A percentile compares a stretch with the other conserved stretches of the same genome.
phyloP scores from a whole-genome alignment of 2,113 vertebrate genomes.

The Protobothrops flavoviridis region DNA sequence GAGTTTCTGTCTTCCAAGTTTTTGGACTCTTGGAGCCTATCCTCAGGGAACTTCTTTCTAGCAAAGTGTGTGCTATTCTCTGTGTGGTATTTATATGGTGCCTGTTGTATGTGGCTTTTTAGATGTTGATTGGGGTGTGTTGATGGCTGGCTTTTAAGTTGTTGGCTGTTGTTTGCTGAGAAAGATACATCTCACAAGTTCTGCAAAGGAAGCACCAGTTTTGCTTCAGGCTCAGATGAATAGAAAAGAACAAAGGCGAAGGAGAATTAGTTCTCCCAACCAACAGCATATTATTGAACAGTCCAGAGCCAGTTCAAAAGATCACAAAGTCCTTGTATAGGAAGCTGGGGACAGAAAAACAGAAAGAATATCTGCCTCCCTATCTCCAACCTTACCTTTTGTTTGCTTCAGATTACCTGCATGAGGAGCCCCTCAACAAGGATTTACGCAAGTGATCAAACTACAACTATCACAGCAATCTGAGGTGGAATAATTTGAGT shows the following conservation, averaged over 20 bases:
- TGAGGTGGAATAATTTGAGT: not conserved
- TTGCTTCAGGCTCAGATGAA: not conserved
- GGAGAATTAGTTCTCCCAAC: not conserved
- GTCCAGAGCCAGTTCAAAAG: not conserved
- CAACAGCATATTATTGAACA: not conserved
- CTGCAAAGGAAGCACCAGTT: not conserved
- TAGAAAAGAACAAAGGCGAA: not conserved
- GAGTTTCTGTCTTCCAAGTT: not conserved
- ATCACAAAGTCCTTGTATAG: not conserved
- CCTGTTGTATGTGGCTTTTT: not conserved
- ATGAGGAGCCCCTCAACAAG: not conserved
- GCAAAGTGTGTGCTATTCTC: not conserved
- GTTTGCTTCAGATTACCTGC: not conserved
- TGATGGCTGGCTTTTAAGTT: not conserved
- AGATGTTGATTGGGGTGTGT: not conserved
- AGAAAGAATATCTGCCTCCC: not conserved
- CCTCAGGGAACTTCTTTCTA: not conserved
- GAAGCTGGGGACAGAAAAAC: not conserved
- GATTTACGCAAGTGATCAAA: not conserved
- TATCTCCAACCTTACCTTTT: not conserved
- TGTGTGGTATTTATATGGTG: not conserved
- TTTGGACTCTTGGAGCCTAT: not conserved
- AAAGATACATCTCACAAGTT: not conserved
- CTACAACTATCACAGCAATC: not conserved
- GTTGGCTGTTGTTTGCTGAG: not conserved